Conservation (phyloP, 1,140 invertebrate genomes). For the Zaprionus taronus region DNA sequence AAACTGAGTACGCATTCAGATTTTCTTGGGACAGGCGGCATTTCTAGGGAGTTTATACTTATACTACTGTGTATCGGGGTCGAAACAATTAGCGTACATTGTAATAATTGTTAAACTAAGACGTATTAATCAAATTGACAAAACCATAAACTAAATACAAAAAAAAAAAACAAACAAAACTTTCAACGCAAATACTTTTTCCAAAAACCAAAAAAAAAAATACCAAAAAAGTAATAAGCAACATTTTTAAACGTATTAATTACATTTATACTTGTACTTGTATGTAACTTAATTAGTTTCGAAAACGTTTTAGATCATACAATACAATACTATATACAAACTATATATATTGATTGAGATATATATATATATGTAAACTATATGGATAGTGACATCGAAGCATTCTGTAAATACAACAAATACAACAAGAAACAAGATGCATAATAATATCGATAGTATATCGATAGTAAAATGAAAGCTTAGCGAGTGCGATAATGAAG, state of each 20-base stretch:
- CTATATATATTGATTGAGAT: constrained; percentile 22
- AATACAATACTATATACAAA: constrained; percentile 18
- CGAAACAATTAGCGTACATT: constrained; percentile 74
- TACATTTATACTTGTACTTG: constrained; percentile 63
- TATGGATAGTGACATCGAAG: constrained; percentile 77
- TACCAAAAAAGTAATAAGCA: constrained; percentile 46
- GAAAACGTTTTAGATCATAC: constrained; percentile 77
- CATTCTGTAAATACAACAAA: constrained; percentile 81
- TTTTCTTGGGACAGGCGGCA: constrained; percentile 23
- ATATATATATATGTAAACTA: constrained; percentile 35
- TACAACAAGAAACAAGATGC: constrained; percentile 27
- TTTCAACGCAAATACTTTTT: constrained; percentile 72
- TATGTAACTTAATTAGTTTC: constrained; percentile 76
- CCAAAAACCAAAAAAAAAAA: constrained; percentile 49
- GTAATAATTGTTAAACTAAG: constrained; percentile 73
- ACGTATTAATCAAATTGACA: constrained; percentile 78
- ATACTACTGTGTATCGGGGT: constrained; percentile 20
- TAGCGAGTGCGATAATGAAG: constrained; percentile 27
- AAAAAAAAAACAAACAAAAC: constrained; percentile 49
- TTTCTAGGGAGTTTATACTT: constrained; percentile 39
- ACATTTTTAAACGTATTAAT: constrained; percentile 75
- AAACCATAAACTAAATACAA: constrained; percentile 40
- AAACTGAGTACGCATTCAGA: constrained; percentile 17
- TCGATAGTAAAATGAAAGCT: constrained; percentile 18
- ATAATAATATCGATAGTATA: constrained; percentile 40